Evolutionary conservation across 2,113 vertebrate species (phyloP), one percentile per base, ranked within the genome.

Genomic region (Baryphthengus martii): DNA sequence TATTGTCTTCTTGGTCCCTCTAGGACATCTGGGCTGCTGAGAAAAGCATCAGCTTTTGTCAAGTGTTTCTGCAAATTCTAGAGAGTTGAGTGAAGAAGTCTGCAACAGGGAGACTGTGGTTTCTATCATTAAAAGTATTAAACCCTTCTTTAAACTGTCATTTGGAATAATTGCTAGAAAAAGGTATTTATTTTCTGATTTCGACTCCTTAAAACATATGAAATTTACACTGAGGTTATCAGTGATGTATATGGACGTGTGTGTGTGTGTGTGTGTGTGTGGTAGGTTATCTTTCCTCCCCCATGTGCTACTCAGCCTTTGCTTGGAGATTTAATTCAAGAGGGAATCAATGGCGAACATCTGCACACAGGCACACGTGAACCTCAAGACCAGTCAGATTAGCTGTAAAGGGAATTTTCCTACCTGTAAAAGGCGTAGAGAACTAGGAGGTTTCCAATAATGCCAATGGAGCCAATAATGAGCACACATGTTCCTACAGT

Each of bases 401-500:
- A 75, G 47, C 5, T 1, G 2, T 10, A 18, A 37, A 74, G 68
- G 28, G 17, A 44, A 59, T 53, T 89, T 58, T 55, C 59, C 26
- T 97, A 97, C 98, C 97, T 97, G 96, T 88, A 97, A 96, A 98
- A 98, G 0, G 97, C 97, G 1, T 98, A 98, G 77, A 98, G 94
- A 25, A 98, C 97, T 5, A 98, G 79, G 42, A 98, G 89, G 66
- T 98, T 98, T 79, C 97, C 98, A 0, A 96, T 89, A 37, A 98
- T 83, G 63, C 97, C 97, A 10, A 97, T 37, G 53, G 85, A 96
- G 37, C 98, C 98, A 53, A 98, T 97, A 73, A 97, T 17, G n/a
- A 98, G 96, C 85, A 98, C 96, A 29, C 96, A 97, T 0, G 97
- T 94, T 71, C 97, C 98, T 65, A 97, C 77, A 0, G 83, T 83